Evolutionary conservation across 2,113 vertebrate species (phyloP).

Genomic region (Mesitornis unicolor): DNA sequence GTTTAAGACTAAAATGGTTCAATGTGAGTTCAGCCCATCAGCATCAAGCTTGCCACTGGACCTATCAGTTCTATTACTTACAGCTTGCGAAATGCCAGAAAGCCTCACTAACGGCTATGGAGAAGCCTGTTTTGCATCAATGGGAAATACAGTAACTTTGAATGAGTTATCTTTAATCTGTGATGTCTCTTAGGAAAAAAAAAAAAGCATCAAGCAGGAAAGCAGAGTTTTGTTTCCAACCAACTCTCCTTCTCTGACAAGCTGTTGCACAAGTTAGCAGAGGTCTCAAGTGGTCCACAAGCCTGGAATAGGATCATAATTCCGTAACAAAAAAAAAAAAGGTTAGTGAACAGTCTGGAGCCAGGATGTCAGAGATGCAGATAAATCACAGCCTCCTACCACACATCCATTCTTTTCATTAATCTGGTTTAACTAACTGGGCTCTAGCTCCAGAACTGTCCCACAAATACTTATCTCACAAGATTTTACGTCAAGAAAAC

Average conservation of each 20-base stretch:
- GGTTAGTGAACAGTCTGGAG: slow-evolving; percentile 35
- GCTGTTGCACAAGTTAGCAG: slow-evolving; percentile 33
- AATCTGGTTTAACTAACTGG: neutral
- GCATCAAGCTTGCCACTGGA: neutral
- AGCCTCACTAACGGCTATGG: neutral
- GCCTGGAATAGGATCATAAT: neutral
- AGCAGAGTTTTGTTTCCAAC: slow-evolving; percentile 27
- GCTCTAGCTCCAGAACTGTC: neutral
- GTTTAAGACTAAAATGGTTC: neutral
- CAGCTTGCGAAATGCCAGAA: neutral
- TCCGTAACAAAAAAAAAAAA: neutral
- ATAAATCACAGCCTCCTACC: neutral
- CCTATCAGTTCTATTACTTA: neutral
- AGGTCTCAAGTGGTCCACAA: slow-evolving; percentile 31
- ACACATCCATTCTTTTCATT: neutral
- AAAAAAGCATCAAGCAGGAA: neutral
- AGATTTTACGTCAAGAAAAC: neutral
- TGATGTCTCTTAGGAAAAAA: neutral
- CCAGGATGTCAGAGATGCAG: slow-evolving; percentile 4
- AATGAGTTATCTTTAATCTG: neutral
- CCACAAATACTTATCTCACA: neutral
- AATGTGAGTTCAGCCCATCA: neutral
- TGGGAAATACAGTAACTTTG: neutral
- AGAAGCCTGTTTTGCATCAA: neutral
- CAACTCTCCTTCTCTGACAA: slow-evolving; percentile 44